A percentile compares a stretch with the other conserved stretches of the same genome.
Evolutionary conservation across 2,797 vertebrate species (phyloP).

Genomic region (Otolemur crassicaudatus): DNA sequence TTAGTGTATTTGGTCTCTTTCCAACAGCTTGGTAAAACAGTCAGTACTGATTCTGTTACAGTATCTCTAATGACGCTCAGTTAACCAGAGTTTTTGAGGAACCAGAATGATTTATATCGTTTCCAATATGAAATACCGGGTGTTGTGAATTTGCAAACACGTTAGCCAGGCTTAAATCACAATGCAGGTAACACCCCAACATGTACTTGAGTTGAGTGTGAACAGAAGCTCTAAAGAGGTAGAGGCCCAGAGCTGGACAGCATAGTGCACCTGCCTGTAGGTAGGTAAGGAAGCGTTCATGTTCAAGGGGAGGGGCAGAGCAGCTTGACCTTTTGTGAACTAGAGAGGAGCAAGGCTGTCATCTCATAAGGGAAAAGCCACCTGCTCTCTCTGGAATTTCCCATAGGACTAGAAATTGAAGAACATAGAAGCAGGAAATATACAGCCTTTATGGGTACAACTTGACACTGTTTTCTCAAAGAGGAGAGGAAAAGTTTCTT

Average conservation of each 20-base stretch:
- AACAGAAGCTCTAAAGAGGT: background rate
- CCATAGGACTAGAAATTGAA: background rate
- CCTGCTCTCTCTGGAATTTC: background rate
- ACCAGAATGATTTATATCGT: background rate
- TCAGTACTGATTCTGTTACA: background rate
- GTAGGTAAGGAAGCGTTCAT: slow-evolving; percentile 14
- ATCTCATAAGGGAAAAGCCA: background rate
- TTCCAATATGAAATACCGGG: slow-evolving; percentile 38
- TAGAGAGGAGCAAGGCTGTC: background rate
- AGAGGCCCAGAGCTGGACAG: background rate
- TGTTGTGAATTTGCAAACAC: slow-evolving; percentile 12
- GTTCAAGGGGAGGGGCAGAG: background rate
- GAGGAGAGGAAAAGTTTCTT: background rate
- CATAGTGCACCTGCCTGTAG: background rate
- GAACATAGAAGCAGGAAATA: background rate
- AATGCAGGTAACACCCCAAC: background rate
- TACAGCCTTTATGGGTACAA: background rate
- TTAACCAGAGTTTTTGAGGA: slow-evolving; percentile 48
- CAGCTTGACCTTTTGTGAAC: background rate
- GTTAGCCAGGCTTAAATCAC: background rate
- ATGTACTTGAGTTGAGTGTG: slow-evolving; percentile 9
- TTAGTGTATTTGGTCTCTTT: slow-evolving; percentile 54
- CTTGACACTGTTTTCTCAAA: background rate
- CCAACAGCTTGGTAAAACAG: slow-evolving; percentile 30
- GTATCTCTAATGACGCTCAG: background rate